Evolutionary conservation across 2,797 vertebrate species (phyloP), one percentile per base, ranked within the genome.

Genomic region (Linurgus olivaceus): DNA sequence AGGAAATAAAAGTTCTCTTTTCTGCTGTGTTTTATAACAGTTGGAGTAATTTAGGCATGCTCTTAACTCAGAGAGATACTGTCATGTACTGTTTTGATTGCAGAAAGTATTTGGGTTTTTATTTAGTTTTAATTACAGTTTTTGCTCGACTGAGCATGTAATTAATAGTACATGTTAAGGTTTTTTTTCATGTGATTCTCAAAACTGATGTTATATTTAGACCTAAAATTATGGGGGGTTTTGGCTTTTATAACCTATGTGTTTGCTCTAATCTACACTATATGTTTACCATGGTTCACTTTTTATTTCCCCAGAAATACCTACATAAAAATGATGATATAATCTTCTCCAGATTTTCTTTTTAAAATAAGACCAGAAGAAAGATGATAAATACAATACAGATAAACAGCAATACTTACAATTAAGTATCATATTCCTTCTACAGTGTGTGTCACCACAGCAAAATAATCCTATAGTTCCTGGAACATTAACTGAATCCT

Each of bases 51-150:
- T 97, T 94, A 77, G 67, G n/a, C 58, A 63, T 86, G 25, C 61
- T 96, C 45, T 63, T 87, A 94, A 75, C 67, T 96, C 88, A 55
- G 84, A 75, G 24, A 90, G 68, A 90, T 84, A 68, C 45, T 94
- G 76, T 84, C 68, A 86, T 93, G 19, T 37, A 54, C 20, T 37
- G 20, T 97, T 97, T 72, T 97, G 71, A 96, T 92, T 96, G 80
- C 59, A 91, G 90, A 94, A 93, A 96, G 42, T 93, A 93, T 93
- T 91, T 96, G 82, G 45, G 86, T 95, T 96, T 95, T 17, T 96
- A 92, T 97, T 97, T 97, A 93, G 88, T 98, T 97, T 98, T 97
- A 97, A 97, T 97, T 96, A 96, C 50, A 87, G 75, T 85, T 96
- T 98, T 97, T 97, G 94, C 88, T 97, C 57, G 96, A 18, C 86